Base-by-base conservation (phyloP, 1,140 invertebrate genomes). In the Colletes gigas region DNA sequence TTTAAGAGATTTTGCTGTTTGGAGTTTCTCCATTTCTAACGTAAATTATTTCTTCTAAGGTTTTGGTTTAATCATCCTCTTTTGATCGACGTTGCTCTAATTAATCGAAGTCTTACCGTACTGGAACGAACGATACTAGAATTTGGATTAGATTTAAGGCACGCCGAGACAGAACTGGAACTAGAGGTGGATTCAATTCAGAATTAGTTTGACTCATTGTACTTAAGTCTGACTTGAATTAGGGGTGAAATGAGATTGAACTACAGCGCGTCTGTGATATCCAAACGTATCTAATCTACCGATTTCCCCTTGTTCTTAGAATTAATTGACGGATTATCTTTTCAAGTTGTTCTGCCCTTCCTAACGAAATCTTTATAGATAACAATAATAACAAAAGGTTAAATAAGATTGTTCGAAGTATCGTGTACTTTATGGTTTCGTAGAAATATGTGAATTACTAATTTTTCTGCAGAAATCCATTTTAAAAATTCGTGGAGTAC, bases 111-210 rank as follows among this genome's bases (percentile, higher is more conserved):
- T 30, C 30, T 30, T 30, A 30, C 30, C 30, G 12, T 12, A 7
- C 3, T 39, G 21, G n/a, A 3, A 39, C 30, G 7, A 41, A 10
- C 44, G 21, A 9, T 30, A 47, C 66, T 75, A 57, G 63, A 47
- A 75, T 75, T 66, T 63, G 4, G 12, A 66, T 67, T n/a, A 75
- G 44, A 52, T 50, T 73, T 62, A 9, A 39, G n/a, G 41, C 41
- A 30, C 17, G 55, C 57, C 7, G 15, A 21, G 14, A 7, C 55
- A 47, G 39, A 62, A 39, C n/a, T 0, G 1, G 17, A 57, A 17
- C n/a, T 57, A n/a, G 55, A 19, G 47, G 50, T 39, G 15, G 50
- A 55, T 69, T 68, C 21, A 5, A 39, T 9, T 8, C 39, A 30
- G n/a, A 54, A 21, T 62, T 41, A 3, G 4, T 59, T 59, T 55